These are phyloP conservation scores for Trogon surrucura DNA, from an alignment of 2,113 vertebrate genomes.

Conservation along the genomic window DNA sequence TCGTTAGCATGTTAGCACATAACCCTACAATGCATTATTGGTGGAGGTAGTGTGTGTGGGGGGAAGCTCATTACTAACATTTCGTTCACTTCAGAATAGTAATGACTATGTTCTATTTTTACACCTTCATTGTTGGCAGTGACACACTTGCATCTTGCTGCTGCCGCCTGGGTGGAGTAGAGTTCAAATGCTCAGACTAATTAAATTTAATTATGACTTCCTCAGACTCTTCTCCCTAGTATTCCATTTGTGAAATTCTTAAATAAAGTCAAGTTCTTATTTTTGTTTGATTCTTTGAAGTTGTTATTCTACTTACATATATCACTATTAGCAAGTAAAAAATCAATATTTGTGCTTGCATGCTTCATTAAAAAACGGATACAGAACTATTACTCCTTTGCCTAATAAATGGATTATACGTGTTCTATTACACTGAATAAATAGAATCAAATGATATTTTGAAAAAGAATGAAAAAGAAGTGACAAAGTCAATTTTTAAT, in stretches of 20 bases:
- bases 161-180: background rate
- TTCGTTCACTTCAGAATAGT: background rate
- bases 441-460: background rate
- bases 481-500: background rate
- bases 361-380: background rate
- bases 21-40: background rate
- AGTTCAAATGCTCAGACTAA: background rate
- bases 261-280: background rate
- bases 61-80: background rate
- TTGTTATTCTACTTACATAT: background rate
- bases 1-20: background rate
- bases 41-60: background rate
- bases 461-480: background rate
- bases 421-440: background rate
- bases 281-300: background rate
- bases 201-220: background rate
- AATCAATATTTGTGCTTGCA: background rate
- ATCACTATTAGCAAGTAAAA: background rate
- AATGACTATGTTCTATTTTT: background rate
- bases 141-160: background rate
- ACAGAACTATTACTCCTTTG: background rate
- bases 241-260: background rate
- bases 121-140: background rate
- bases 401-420: background rate
- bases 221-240: background rate